These are phyloP conservation scores for Aphodius sticticus DNA, from an alignment of 2,888 invertebrate species.

Conservation along the genomic window DNA sequence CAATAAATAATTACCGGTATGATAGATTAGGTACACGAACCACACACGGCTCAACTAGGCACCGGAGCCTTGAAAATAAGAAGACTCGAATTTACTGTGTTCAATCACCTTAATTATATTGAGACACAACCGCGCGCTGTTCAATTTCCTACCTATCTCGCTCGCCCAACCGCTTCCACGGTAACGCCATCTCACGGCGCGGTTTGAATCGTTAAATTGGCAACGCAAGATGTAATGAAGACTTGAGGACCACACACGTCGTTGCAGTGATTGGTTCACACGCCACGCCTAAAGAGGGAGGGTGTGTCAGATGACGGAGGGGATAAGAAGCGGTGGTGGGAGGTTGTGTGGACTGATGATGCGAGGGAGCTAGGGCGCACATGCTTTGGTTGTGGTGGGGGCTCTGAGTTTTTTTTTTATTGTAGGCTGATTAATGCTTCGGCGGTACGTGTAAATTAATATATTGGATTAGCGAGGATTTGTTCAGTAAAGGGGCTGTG, in stretches of 20 bases:
- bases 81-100: conserved; percentile 39
- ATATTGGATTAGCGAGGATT: conserved; percentile 9
- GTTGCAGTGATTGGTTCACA: conserved; percentile 58
- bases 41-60: conserved; percentile 37
- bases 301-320: conserved; percentile 34
- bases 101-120: conserved; percentile 51
- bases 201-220: conserved; percentile 60
- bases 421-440: conserved; percentile 12
- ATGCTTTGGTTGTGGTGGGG: conserved; percentile 21
- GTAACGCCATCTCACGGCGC: conserved; percentile 44
- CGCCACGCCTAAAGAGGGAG: conserved; percentile 47
- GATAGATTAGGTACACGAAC: conserved; percentile 33
- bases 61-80: conserved; percentile 37
- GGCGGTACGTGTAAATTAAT: conserved; percentile 16
- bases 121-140: conserved; percentile 41
- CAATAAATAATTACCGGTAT: conserved; percentile 40
- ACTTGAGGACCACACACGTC: conserved; percentile 62
- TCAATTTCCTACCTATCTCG: conserved; percentile 22
- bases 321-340: conserved; percentile 32
- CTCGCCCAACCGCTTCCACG: conserved; percentile 14
- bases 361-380: background rate
- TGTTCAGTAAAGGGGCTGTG: no score
- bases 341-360: conserved; percentile 31
- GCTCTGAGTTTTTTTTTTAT: background rate
- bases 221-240: conserved; percentile 60